A percentile compares a stretch with the other conserved stretches of the same genome.
phyloP scores from a whole-genome alignment of 2,797 vertebrate species.

The Semotilus atromaculatus region DNA sequence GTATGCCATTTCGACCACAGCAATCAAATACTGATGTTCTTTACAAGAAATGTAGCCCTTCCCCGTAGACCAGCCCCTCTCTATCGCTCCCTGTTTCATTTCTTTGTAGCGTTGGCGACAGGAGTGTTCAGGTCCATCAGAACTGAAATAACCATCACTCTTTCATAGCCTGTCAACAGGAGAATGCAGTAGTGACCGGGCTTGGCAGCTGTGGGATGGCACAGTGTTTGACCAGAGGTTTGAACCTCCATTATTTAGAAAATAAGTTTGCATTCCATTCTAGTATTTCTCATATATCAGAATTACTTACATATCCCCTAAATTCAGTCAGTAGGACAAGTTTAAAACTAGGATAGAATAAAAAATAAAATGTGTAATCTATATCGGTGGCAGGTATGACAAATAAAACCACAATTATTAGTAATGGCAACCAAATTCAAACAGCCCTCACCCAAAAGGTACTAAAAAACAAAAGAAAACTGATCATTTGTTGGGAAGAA shows the following conservation, averaged over 20 bases:
- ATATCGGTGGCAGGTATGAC: conserved; percentile 30
- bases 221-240: conserved; percentile 80
- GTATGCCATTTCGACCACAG: conserved; percentile 1
- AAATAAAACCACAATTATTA: conserved; percentile 33
- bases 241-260: conserved; percentile 64
- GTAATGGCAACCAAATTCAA: conserved; percentile 34
- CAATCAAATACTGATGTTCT: conserved; percentile 70
- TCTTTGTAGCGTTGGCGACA: conserved; percentile 54
- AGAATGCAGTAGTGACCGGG: conserved; percentile 68
- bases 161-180: conserved; percentile 38
- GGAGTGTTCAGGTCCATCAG: conserved; percentile 47
- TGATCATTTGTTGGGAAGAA: neutral
- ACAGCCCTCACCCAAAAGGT: conserved; percentile 32
- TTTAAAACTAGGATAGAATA: conserved; percentile 64
- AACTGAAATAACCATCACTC: conserved; percentile 43
- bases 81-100: conserved; percentile 60
- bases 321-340: conserved; percentile 81
- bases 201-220: conserved; percentile 78
- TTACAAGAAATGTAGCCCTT: conserved; percentile 85
- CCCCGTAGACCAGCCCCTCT: conserved; percentile 57
- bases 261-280: conserved; percentile 44
- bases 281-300: conserved; percentile 57
- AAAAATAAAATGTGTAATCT: conserved; percentile 42
- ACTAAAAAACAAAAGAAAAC: conserved; percentile 7
- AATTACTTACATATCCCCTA: conserved; percentile 62